These are phyloP conservation scores for Lepidurus arcticus DNA, from an alignment of 1,140 invertebrate species.

Conservation along the genomic window DNA sequence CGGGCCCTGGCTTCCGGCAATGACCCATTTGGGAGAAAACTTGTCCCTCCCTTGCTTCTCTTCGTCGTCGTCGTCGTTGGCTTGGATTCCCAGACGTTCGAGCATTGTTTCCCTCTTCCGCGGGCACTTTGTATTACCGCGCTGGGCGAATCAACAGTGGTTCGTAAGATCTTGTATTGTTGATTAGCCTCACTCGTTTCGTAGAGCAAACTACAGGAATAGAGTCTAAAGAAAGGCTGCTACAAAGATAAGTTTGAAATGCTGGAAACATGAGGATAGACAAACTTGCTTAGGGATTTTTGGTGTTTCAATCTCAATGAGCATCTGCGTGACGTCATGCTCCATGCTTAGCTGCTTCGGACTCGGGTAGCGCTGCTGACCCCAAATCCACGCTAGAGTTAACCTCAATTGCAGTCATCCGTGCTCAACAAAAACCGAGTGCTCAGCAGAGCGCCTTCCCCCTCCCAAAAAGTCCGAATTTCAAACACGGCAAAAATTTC, in stretches of 20 bases:
- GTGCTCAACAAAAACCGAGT: conserved; percentile 1
- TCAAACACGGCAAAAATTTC: too few species aligned
- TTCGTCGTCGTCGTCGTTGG: background rate
- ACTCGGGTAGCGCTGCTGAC: conserved; percentile 1
- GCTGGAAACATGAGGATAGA: too few species aligned
- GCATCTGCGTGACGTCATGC: conserved; percentile 12
- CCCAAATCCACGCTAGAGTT: conserved; percentile 21
- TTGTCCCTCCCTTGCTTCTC: background rate
- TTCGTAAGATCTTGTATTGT: too few species aligned
- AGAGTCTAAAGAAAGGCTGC: too few species aligned
- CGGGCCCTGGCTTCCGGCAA: conserved; percentile 15
- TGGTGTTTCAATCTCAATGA: background rate
- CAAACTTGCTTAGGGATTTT: too few species aligned
- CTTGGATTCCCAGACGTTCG: background rate
- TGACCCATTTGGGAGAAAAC: conserved; percentile 10
- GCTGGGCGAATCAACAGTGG: too few species aligned
- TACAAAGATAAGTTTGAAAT: too few species aligned
- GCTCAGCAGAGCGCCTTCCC: background rate
- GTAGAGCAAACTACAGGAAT: too few species aligned
- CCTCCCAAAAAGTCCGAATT: too few species aligned
- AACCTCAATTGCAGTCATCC: conserved; percentile 21
- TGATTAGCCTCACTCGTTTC: too few species aligned
- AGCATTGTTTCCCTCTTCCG: background rate
- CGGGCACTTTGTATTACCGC: too few species aligned
- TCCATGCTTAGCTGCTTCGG: conserved; percentile 5